Percentiles rank a stretch among this genome's conserved stretches.
phyloP scores from a whole-genome alignment of 1,140 invertebrate genomes.

The Euura saliciscinereae region DNA sequence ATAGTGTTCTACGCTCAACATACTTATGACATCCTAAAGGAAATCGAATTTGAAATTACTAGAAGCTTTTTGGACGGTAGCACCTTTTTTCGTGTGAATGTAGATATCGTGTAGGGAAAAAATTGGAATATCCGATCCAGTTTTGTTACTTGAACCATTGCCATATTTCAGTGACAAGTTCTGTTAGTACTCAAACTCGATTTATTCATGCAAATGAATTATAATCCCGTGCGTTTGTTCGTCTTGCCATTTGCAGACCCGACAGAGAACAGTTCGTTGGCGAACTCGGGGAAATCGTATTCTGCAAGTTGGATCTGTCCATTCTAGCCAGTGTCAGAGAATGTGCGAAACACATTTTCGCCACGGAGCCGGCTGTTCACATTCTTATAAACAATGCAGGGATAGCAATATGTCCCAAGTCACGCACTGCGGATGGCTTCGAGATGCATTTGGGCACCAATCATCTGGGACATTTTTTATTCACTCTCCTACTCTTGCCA shows the following conservation, averaged over 20 bases:
- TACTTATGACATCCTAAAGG: background rate
- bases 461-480: constrained; percentile 80
- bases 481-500: constrained; percentile 75
- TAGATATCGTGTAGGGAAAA: too few species aligned
- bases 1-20: background rate
- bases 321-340: constrained; percentile 74
- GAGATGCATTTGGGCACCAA: constrained; percentile 82
- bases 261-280: constrained; percentile 43
- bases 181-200: too few species aligned
- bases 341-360: constrained; percentile 69
- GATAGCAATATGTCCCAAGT: constrained; percentile 73
- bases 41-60: too few species aligned
- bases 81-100: too few species aligned
- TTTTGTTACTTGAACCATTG: too few species aligned
- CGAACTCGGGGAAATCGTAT: constrained; percentile 62
- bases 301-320: constrained; percentile 72
- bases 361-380: constrained; percentile 68
- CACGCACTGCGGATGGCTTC: constrained; percentile 76
- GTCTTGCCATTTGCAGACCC: constrained; percentile 29
- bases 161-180: too few species aligned
- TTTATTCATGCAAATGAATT: too few species aligned
- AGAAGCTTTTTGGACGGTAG: too few species aligned
- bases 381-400: constrained; percentile 86
- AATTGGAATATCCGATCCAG: too few species aligned
- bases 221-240: too few species aligned